phyloP scores from a whole-genome alignment of 2,888 invertebrate species.

The Steinernema hermaphroditum region DNA sequence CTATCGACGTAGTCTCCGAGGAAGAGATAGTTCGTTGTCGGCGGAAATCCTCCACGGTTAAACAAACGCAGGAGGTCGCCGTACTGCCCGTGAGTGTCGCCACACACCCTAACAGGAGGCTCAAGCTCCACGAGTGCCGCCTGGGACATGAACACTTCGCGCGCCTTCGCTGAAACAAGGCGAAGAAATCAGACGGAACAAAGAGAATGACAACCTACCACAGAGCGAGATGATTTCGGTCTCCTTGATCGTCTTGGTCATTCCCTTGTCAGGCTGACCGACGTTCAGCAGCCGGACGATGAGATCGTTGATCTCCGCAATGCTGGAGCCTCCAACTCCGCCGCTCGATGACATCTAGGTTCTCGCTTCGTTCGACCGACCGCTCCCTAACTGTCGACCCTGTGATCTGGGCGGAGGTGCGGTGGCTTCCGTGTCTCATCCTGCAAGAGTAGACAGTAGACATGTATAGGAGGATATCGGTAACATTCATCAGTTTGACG shows the following conservation, averaged over 20 bases:
- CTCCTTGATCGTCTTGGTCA: conserved; percentile 36
- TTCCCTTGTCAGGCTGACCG: conserved; percentile 36
- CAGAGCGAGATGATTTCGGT: conserved; percentile 36
- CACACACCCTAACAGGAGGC: conserved; percentile 56
- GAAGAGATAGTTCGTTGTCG: conserved; percentile 50
- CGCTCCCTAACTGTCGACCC: not conserved
- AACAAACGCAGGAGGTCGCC: conserved; percentile 54
- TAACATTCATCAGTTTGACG: too few species aligned
- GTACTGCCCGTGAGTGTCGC: conserved; percentile 60
- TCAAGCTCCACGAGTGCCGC: conserved; percentile 49
- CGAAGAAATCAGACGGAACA: not conserved
- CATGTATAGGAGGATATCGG: too few species aligned
- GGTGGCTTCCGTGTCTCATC: too few species aligned
- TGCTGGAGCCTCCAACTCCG: not conserved
- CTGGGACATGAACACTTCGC: conserved; percentile 46
- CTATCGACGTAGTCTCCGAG: conserved; percentile 53
- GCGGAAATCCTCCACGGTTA: conserved; percentile 54
- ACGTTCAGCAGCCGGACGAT: conserved; percentile 37
- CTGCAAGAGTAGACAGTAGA: too few species aligned
- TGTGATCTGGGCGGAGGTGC: not conserved
- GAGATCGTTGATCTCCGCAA: conserved; percentile 31
- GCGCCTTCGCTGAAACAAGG: conserved; percentile 35
- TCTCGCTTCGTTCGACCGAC: not conserved
- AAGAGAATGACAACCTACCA: conserved; percentile 26
- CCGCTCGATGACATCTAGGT: not conserved